phyloP scores from a whole-genome alignment of 2,888 invertebrate genomes.

The Sialis lutaria region DNA sequence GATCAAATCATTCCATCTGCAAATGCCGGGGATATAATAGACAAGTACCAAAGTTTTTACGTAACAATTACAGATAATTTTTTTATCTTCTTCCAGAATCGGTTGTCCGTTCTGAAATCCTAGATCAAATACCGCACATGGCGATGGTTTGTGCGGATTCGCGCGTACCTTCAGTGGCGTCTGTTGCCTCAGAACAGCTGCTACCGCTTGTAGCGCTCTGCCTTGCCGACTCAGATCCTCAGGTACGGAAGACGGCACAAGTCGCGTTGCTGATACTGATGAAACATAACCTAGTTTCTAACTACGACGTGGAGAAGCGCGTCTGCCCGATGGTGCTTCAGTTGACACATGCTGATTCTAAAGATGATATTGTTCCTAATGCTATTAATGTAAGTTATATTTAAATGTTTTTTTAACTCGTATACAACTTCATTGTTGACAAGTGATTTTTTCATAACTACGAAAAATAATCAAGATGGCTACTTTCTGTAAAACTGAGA shows the following conservation, averaged over 20 bases:
- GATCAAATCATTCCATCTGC: no score
- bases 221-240: constrained; percentile 37
- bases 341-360: constrained; percentile 30
- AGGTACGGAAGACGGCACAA: constrained; percentile 49
- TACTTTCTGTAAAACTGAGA: no score
- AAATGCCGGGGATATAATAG: no score
- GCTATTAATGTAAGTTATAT: constrained; percentile 35
- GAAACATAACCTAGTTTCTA: constrained; percentile 41
- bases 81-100: constrained; percentile 38
- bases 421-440: no score
- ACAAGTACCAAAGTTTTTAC: no score
- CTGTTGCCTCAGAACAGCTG: constrained; percentile 36
- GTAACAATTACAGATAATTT: no score
- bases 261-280: constrained; percentile 41
- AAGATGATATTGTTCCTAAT: constrained; percentile 32
- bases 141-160: constrained; percentile 40
- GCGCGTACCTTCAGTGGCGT: constrained; percentile 26
- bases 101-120: constrained; percentile 38
- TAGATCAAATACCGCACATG: constrained; percentile 49
- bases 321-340: constrained; percentile 45
- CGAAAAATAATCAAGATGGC: no score
- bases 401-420: not conserved
- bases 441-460: no score
- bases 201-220: constrained; percentile 42
- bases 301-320: constrained; percentile 39